Conservation (phyloP, 2,797 vertebrate species). For the Sebastes baramenuke region DNA sequence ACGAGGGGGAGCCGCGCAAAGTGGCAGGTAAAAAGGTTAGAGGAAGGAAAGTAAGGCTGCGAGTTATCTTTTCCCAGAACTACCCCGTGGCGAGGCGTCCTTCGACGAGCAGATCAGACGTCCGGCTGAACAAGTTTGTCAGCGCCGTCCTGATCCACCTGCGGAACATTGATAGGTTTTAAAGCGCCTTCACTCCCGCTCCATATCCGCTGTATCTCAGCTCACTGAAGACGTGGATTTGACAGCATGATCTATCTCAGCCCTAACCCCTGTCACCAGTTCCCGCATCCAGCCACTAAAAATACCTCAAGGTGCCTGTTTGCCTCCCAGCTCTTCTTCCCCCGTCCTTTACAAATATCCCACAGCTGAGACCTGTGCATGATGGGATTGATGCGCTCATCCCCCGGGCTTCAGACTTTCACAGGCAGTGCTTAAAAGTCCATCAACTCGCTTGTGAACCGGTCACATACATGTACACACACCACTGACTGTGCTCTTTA, state of each 20-base stretch:
- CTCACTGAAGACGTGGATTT: conserved; percentile 36
- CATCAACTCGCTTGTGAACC: conserved; percentile 35
- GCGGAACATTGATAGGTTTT: conserved; percentile 46
- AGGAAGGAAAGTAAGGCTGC: background rate
- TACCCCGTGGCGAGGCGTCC: background rate
- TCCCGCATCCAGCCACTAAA: conserved; percentile 22
- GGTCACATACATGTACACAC: conserved; percentile 33
- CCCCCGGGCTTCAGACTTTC: conserved; percentile 34
- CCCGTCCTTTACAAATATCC: conserved; percentile 36
- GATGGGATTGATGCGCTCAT: conserved; percentile 57
- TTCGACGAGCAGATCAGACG: background rate
- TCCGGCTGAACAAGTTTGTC: background rate
- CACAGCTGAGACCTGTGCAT: conserved; percentile 51
- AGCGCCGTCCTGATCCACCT: conserved; percentile 15
- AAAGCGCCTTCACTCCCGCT: conserved; percentile 26
- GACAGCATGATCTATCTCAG: conserved; percentile 53
- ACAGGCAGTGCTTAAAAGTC: conserved; percentile 48
- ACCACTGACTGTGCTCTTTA: conserved; percentile 22
- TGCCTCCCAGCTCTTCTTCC: conserved; percentile 28
- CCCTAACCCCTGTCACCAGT: conserved; percentile 26
- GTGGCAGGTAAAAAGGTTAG: background rate
- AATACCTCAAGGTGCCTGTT: conserved; percentile 31
- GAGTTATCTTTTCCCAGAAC: conserved; percentile 13
- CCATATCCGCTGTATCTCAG: conserved; percentile 36
- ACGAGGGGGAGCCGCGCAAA: background rate